Base-by-base conservation (phyloP, 1,140 invertebrate genomes). In the Calycopis cecrops region DNA sequence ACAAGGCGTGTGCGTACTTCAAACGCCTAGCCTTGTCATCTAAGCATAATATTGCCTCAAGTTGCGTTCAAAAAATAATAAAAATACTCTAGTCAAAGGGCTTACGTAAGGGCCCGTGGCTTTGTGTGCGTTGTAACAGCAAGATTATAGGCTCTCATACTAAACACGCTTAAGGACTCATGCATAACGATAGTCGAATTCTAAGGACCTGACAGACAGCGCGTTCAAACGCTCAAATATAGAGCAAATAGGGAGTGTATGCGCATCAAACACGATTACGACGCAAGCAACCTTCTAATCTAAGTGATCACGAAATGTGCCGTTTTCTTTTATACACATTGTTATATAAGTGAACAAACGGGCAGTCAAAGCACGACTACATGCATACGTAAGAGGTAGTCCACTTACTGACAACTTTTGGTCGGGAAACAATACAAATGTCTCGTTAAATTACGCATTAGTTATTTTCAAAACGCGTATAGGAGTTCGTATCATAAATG, bases 21-120 rank as follows among this genome's bases (percentile, higher is more conserved):
- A 37, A 37, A 37, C n/a, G 9, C n/a, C 9, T 1, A n/a, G 35
- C n/a, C 8, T 37, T 8, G 2, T 3, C n/a, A 37, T 37, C 35
- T 37, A n/a, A n/a, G 10, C 3, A 9, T 11, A 37, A 11, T 10
- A 11, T 7, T 11, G 48, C 48, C 48, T 63, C 52, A 68, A 68
- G 62, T 68, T 65, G 58, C 52, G 48, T 59, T 52, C 49, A 57
- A 62, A 64, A 69, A 68, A 49, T 69, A 69, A 72, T 75, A 76
- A 71, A 67, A 68, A 64, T 54, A 77, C 74, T 71, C 72, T 77
- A 63, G 62, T 77, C 74, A 75, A 75, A 70, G 53, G 63, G 71
- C 67, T 74, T 69, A 71, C n/a, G 48, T 57, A 42, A 44, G 11
- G 37, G 38, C 51, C 28, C 38, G 35, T 34, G 47, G 49, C 52